These are phyloP conservation scores for Neoaliturus tenellus DNA, from an alignment of 2,888 invertebrate genomes.

Conservation along the genomic window DNA sequence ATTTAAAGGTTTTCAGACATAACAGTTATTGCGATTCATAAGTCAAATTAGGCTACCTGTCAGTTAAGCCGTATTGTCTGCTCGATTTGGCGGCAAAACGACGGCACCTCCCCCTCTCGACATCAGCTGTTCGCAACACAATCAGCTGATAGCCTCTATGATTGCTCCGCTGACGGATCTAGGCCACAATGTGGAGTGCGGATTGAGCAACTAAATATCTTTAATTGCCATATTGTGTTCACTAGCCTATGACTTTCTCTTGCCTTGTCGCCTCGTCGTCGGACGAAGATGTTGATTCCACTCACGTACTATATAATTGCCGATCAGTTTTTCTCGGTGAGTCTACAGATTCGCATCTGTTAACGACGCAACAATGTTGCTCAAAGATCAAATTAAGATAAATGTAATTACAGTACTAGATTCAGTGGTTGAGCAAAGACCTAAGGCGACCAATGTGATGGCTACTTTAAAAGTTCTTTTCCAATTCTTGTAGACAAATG, in stretches of 20 bases:
- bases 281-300: not conserved
- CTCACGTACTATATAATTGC: too few relatives aligned
- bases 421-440: too few relatives aligned
- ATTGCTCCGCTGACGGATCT: constrained; percentile 26
- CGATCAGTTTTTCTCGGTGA: too few relatives aligned
- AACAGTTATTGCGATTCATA: too few relatives aligned
- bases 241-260: constrained; percentile 23
- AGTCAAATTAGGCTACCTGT: not conserved
- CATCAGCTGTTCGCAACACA: not conserved
- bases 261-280: not conserved
- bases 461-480: too few relatives aligned
- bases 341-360: too few relatives aligned
- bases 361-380: too few relatives aligned
- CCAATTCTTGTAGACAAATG: too few relatives aligned
- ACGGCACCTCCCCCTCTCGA: not conserved
- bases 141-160: not conserved
- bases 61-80: not conserved
- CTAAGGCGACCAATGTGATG: too few relatives aligned
- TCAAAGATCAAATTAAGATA: too few relatives aligned
- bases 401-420: too few relatives aligned
- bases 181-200: constrained; percentile 40
- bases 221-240: constrained; percentile 53
- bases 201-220: constrained; percentile 47
- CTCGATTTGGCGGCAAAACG: constrained; percentile 7
- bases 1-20: too few relatives aligned